A percentile compares a stretch with the other conserved stretches of the same genome.
These are phyloP conservation scores for Brachionus calyciflorus DNA, from an alignment of 1,140 invertebrate species.

Conservation along the genomic window DNA sequence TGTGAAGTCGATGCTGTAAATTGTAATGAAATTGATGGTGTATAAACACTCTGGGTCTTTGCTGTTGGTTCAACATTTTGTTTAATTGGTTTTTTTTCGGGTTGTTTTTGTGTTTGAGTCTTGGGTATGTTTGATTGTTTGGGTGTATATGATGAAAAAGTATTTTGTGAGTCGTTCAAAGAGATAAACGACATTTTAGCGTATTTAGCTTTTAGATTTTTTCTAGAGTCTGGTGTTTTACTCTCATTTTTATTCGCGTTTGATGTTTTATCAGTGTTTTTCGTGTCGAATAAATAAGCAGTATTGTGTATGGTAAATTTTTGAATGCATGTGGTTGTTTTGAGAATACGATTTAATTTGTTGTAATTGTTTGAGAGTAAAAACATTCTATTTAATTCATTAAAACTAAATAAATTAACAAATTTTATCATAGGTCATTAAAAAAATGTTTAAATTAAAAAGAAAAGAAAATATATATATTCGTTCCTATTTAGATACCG, in stretches of 20 bases:
- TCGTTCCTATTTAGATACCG: too few relatives aligned
- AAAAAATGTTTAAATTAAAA: too few relatives aligned
- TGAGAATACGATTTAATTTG: background rate
- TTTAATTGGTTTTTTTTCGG: too few relatives aligned
- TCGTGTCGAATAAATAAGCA: background rate
- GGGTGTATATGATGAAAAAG: too few relatives aligned
- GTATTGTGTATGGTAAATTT: background rate
- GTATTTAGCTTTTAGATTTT: background rate
- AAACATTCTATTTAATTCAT: conserved; percentile 21
- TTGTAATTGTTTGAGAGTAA: background rate
- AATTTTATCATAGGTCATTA: too few relatives aligned
- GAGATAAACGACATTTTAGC: background rate
- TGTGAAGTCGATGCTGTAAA: too few relatives aligned
- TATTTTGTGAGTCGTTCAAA: too few relatives aligned
- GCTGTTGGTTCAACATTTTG: too few relatives aligned
- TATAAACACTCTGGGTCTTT: background rate
- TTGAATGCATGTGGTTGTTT: background rate
- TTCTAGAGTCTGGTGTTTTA: background rate
- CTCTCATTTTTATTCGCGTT: background rate
- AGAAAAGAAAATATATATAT: too few relatives aligned
- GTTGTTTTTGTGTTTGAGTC: too few relatives aligned
- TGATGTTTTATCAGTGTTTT: conserved; percentile 8
- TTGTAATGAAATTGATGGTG: background rate
- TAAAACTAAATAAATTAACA: too few relatives aligned
- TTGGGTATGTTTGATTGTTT: too few relatives aligned